Percentiles rank a stretch among this genome's conserved stretches.
phyloP scores from a whole-genome alignment of 2,113 vertebrate genomes.

The Fulmarus glacialis region DNA sequence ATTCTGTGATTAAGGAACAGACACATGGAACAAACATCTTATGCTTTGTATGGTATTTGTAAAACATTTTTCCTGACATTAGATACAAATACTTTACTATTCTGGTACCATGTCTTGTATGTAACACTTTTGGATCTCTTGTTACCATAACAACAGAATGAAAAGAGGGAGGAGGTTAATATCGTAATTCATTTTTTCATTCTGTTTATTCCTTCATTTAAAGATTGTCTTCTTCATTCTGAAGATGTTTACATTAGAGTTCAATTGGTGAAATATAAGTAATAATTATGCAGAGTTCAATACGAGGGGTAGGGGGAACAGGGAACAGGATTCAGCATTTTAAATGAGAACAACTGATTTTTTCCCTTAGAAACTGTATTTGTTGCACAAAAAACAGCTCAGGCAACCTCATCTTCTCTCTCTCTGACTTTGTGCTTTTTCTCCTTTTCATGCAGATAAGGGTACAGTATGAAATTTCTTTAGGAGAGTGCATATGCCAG shows the following conservation, averaged over 20 bases:
- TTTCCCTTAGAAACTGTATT: not conserved
- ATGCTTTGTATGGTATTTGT: not conserved
- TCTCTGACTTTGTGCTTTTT: not conserved
- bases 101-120: not conserved
- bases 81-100: not conserved
- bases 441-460: not conserved
- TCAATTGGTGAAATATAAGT: not conserved
- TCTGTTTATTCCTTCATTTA: not conserved
- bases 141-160: conserved; percentile 24
- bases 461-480: not conserved
- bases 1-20: not conserved
- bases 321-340: not conserved
- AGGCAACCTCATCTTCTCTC: not conserved
- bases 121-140: not conserved
- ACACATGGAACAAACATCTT: not conserved
- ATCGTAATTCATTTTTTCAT: not conserved
- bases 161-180: not conserved
- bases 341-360: not conserved
- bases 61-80: not conserved
- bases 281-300: not conserved
- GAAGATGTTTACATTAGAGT: not conserved
- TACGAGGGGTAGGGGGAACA: fast-evolving
- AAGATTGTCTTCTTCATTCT: not conserved
- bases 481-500: not conserved
- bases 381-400: not conserved